These are phyloP conservation scores for Malurus melanocephalus DNA, from an alignment of 2,113 vertebrate genomes.

Conservation along the genomic window DNA sequence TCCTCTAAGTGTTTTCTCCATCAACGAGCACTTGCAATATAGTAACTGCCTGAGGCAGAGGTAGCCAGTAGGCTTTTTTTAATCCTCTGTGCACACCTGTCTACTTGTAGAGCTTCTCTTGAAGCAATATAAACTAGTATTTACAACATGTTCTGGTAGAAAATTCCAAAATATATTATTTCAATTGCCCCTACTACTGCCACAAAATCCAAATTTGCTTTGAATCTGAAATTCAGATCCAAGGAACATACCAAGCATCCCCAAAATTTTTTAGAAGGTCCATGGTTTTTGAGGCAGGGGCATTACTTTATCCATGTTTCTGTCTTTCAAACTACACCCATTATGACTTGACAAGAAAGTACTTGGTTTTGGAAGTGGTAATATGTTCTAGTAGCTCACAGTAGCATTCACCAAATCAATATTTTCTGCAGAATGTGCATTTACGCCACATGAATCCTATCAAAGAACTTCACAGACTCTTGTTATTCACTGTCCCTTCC, in stretches of 20 bases:
- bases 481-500: not conserved
- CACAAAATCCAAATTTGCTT: not conserved
- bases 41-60: not conserved
- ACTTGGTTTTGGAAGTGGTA: not conserved
- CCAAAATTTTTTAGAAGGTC: not conserved
- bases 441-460: not conserved
- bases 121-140: not conserved
- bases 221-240: not conserved
- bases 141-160: not conserved
- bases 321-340: not conserved
- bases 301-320: not conserved
- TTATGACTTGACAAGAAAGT: not conserved
- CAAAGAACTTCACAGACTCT: not conserved
- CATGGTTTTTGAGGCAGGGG: not conserved
- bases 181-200: not conserved
- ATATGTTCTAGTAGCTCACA: not conserved
- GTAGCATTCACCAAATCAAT: not conserved
- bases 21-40: not conserved
- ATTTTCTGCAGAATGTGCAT: not conserved
- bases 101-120: not conserved
- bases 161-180: not conserved
- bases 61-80: not conserved
- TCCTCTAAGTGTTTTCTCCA: not conserved
- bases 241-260: not conserved
- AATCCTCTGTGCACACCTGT: not conserved